Percentiles rank a stretch among this genome's conserved stretches.
Evolutionary conservation across 2,113 vertebrate species (phyloP).

Genomic region (Grus americana): DNA sequence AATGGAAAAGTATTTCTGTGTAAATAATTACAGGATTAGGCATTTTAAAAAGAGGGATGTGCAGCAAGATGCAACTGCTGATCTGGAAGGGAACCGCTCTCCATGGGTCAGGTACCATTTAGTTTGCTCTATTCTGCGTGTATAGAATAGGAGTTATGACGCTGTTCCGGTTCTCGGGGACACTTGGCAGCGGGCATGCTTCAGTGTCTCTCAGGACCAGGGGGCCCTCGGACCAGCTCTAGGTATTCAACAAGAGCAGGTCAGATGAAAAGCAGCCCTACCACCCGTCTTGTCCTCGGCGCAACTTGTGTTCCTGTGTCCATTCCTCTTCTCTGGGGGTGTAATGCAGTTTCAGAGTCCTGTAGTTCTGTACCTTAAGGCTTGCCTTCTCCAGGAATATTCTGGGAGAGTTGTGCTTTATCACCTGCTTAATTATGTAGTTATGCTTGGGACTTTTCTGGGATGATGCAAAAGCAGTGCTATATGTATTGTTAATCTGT

Average conservation of each 20-base stretch:
- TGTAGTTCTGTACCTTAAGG: background rate
- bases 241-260: background rate
- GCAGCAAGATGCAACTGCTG: background rate
- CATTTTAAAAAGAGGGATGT: background rate
- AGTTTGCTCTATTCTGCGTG: background rate
- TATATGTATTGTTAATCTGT: background rate
- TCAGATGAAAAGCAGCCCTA: background rate
- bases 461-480: background rate
- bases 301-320: background rate
- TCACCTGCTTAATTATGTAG: background rate
- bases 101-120: background rate
- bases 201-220: background rate
- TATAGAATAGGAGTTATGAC: background rate
- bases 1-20: background rate
- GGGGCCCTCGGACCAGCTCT: background rate
- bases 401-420: background rate
- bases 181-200: background rate
- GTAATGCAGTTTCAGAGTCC: background rate
- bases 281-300: background rate
- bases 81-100: constrained; percentile 3
- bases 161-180: background rate
- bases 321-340: background rate
- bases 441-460: background rate
- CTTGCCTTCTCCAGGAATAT: background rate
- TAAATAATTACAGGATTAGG: background rate